Evolutionary conservation across 2,888 invertebrate species (phyloP).

Genomic region (Drosophila setosimentum): DNA sequence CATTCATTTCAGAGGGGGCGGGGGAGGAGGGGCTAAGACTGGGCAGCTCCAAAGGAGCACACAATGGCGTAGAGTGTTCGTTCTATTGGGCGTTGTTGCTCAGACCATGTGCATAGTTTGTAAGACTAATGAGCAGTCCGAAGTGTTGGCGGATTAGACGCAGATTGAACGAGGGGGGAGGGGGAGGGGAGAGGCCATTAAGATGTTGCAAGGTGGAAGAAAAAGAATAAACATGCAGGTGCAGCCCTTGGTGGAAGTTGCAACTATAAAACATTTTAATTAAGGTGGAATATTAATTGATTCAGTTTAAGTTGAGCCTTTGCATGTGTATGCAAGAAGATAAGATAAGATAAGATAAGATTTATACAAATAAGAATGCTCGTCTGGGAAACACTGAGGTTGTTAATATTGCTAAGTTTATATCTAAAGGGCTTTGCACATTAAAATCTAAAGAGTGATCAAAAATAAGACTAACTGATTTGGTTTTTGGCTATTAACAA

Average conservation of each 20-base stretch:
- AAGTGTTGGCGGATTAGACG: slow-evolving; percentile 26
- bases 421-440: not conserved
- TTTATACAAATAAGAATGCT: not conserved
- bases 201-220: slow-evolving; percentile 28
- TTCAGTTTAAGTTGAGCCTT: not conserved
- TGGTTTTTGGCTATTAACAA: not conserved
- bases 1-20: slow-evolving; percentile 35
- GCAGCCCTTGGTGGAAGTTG: not conserved
- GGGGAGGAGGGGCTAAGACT: slow-evolving; percentile 29
- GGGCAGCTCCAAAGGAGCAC: slow-evolving; percentile 36
- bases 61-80: slow-evolving; percentile 35
- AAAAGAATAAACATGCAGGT: not conserved
- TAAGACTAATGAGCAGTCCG: slow-evolving; percentile 71
- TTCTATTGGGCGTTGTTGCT: slow-evolving; percentile 9
- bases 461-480: too few species aligned
- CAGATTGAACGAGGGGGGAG: not conserved
- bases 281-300: slow-evolving; percentile 2
- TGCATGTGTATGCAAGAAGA: not conserved
- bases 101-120: slow-evolving; percentile 69
- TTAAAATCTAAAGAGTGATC: not conserved
- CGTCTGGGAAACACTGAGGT: not conserved
- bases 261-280: slow-evolving; percentile 1
- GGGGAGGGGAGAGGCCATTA: slow-evolving; percentile 24
- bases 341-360: not conserved
- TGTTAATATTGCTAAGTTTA: not conserved